These are phyloP conservation scores for Gastracanthus pulcherrimus DNA, from an alignment of 2,888 invertebrate genomes.

Conservation along the genomic window DNA sequence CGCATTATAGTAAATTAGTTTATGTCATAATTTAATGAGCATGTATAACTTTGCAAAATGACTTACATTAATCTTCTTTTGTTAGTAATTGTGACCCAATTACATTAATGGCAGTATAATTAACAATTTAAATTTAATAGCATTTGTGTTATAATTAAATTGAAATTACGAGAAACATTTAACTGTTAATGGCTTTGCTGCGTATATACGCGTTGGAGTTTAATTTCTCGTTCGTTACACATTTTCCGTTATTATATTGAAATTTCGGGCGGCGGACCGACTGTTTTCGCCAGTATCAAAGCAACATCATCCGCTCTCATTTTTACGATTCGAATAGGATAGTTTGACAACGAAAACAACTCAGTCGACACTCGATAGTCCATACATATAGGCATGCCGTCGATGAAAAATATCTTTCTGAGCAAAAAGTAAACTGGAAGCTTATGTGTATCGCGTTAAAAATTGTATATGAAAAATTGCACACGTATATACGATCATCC, in stretches of 20 bases:
- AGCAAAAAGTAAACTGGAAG: slow-evolving; percentile 34
- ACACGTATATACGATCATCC: not conserved
- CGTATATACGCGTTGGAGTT: too few species aligned
- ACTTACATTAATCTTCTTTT: not conserved
- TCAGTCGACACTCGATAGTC: not conserved
- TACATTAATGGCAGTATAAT: slow-evolving; percentile 14
- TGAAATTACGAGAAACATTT: not conserved
- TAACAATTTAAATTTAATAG: slow-evolving; percentile 27
- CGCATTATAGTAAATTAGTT: not conserved
- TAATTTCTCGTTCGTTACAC: too few species aligned
- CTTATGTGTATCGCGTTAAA: slow-evolving; percentile 18
- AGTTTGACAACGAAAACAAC: not conserved
- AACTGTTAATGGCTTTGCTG: not conserved
- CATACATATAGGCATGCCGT: not conserved
- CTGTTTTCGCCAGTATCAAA: slow-evolving; percentile 35
- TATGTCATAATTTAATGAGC: not conserved
- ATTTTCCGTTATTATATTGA: slow-evolving; percentile 19
- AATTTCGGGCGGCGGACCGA: too few species aligned
- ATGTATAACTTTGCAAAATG: not conserved
- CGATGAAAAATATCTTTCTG: not conserved
- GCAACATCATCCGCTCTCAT: too few species aligned
- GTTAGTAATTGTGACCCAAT: not conserved
- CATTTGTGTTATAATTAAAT: not conserved
- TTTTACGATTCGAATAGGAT: slow-evolving; percentile 6
- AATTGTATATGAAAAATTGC: slow-evolving; percentile 35